A percentile compares a stretch with the other conserved stretches of the same genome.
Evolutionary conservation across 2,113 vertebrate genomes (phyloP).

Genomic region (Epinephelus moara): DNA sequence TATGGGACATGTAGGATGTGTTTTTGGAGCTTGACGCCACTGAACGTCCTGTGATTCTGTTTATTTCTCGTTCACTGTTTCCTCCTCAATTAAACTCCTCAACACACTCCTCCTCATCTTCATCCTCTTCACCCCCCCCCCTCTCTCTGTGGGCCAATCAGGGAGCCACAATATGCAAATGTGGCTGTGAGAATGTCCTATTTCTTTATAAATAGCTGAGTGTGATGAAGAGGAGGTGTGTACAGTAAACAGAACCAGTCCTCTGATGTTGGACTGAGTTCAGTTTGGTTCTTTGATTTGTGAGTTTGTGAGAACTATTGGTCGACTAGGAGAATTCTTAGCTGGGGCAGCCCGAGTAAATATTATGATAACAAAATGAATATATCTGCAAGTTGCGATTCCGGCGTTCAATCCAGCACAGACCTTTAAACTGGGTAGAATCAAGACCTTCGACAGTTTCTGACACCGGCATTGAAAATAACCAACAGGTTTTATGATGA

Average conservation of each 20-base stretch:
- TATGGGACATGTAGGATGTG: conserved; percentile 3
- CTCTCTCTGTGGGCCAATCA: conserved; percentile 60
- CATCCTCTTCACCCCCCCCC: conserved; percentile 19
- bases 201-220: conserved; percentile 73
- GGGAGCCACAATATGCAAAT: conserved; percentile 59
- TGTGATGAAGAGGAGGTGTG: conserved; percentile 42
- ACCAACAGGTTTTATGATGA: too few species aligned
- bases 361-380: too few species aligned
- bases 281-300: not conserved
- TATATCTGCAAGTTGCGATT: too few species aligned
- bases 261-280: conserved; percentile 2
- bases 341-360: too few species aligned
- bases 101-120: conserved; percentile 1
- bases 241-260: conserved; percentile 41
- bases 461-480: too few species aligned
- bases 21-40: not conserved
- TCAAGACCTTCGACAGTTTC: too few species aligned
- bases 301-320: too few species aligned
- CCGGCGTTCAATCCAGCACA: too few species aligned
- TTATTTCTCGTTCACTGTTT: not conserved
- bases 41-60: not conserved
- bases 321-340: too few species aligned
- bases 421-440: too few species aligned
- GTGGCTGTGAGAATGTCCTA: conserved; percentile 58
- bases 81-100: not conserved